Evolutionary conservation across 2,888 invertebrate species (phyloP).

Genomic region (Trachelus troglodyta): DNA sequence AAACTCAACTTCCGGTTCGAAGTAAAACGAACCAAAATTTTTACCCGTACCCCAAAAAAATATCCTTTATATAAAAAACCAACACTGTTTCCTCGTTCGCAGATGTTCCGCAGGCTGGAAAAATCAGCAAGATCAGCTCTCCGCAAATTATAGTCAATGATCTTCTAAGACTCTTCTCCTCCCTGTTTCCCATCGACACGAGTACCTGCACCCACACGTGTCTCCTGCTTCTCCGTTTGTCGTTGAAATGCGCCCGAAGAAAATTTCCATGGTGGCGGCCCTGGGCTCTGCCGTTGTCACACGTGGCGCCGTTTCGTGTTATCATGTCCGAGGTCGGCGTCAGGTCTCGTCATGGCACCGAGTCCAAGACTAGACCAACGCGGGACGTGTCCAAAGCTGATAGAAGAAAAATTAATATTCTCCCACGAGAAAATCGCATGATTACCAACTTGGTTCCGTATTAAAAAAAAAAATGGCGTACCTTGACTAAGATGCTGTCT

Average conservation of each 20-base stretch:
- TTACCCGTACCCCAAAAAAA: not conserved
- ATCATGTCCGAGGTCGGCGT: conserved; percentile 20
- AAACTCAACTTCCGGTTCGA: not conserved
- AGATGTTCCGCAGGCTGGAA: not conserved
- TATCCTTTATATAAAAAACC: too few species aligned
- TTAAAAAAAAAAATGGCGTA: not conserved
- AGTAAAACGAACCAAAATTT: not conserved
- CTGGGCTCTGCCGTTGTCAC: conserved; percentile 7
- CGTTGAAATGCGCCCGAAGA: not conserved
- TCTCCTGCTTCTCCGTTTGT: not conserved
- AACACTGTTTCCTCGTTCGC: fast-evolving
- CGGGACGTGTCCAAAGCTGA: not conserved
- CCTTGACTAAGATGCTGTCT: not conserved
- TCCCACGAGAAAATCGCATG: not conserved
- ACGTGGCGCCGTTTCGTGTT: conserved; percentile 22
- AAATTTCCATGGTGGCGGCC: not conserved
- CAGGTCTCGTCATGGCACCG: conserved; percentile 3
- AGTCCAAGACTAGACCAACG: not conserved
- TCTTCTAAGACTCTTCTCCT: not conserved
- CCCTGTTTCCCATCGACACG: not conserved
- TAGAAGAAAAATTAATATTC: not conserved
- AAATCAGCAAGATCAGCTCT: not conserved
- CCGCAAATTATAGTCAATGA: not conserved
- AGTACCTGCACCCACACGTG: not conserved
- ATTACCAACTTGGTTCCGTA: not conserved